Percentiles rank a stretch among this genome's conserved stretches.
Conservation (phyloP, 2,888 invertebrate genomes). For the Acleris cristana region DNA sequence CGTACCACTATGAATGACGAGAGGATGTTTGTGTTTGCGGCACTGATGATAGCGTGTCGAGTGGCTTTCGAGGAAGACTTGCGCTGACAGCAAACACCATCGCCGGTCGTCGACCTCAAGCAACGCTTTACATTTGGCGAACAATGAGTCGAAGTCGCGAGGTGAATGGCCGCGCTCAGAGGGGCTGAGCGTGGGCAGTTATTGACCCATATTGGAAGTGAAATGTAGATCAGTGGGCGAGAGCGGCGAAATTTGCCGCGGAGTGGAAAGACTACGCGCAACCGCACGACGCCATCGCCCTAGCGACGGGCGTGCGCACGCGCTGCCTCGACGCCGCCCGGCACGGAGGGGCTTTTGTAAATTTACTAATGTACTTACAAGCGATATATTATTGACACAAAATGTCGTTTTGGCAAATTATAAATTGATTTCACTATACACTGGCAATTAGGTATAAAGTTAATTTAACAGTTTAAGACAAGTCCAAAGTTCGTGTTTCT, state of each 20-base stretch:
- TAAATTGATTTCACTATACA: no score
- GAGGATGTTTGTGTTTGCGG: constrained; percentile 71
- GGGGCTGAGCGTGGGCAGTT: constrained; percentile 84
- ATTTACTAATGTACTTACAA: neutral
- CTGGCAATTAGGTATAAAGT: no score
- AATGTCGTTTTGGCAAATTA: no score
- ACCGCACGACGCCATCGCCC: constrained; percentile 42
- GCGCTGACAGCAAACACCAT: constrained; percentile 70
- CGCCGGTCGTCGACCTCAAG: constrained; percentile 68
- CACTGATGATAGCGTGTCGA: constrained; percentile 65
- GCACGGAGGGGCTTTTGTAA: constrained; percentile 2
- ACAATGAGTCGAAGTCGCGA: constrained; percentile 83
- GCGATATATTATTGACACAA: neutral
- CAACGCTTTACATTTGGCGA: constrained; percentile 81
- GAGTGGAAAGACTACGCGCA: constrained; percentile 56
- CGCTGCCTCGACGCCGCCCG: constrained; percentile 13
- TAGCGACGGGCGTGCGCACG: constrained; percentile 35
- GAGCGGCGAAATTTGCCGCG: constrained; percentile 80
- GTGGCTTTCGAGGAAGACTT: constrained; percentile 77
- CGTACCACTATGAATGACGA: constrained; percentile 39
- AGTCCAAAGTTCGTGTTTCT: no score
- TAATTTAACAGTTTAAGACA: no score
- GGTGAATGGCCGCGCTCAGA: constrained; percentile 80
- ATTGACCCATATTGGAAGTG: constrained; percentile 83
- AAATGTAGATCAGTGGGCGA: constrained; percentile 85